A percentile compares a stretch with the other conserved stretches of the same genome.
Evolutionary conservation across 2,888 invertebrate species (phyloP).

Genomic region (Allygus modestus): DNA sequence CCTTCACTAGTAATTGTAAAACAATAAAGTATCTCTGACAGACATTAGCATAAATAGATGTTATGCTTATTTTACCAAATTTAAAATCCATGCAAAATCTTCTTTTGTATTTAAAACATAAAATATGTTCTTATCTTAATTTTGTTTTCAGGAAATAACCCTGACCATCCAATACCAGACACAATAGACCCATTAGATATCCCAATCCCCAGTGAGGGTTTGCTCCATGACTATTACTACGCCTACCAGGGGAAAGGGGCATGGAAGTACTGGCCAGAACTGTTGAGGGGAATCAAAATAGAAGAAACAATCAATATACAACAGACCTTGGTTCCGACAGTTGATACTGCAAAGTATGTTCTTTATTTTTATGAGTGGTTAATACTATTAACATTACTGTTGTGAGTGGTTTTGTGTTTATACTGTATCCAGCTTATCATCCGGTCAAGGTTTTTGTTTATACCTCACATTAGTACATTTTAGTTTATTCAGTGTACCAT

Average conservation of each 20-base stretch:
- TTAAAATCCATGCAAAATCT: no score
- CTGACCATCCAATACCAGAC: constrained; percentile 76
- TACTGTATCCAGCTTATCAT: no score
- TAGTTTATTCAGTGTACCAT: no score
- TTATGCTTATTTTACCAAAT: no score
- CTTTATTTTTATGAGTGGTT: not conserved
- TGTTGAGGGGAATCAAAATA: constrained; percentile 81
- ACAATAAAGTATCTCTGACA: no score
- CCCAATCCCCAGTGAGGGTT: constrained; percentile 86
- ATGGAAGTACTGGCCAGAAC: constrained; percentile 93
- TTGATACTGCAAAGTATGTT: constrained; percentile 84
- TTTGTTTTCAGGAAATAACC: constrained; percentile 72
- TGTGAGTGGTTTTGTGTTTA: not conserved
- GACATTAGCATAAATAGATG: no score
- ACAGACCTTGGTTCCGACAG: constrained; percentile 88
- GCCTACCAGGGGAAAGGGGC: constrained; percentile 88
- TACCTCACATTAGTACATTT: no score
- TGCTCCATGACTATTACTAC: constrained; percentile 89
- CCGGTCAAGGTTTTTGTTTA: no score
- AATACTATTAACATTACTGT: not conserved
- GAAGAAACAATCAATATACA: constrained; percentile 72
- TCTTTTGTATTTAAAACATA: no score
- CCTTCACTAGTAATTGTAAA: no score
- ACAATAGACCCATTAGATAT: constrained; percentile 84
- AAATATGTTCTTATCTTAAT: no score